phyloP scores from a whole-genome alignment of 2,113 vertebrate genomes.

The Leucosticte australis region DNA sequence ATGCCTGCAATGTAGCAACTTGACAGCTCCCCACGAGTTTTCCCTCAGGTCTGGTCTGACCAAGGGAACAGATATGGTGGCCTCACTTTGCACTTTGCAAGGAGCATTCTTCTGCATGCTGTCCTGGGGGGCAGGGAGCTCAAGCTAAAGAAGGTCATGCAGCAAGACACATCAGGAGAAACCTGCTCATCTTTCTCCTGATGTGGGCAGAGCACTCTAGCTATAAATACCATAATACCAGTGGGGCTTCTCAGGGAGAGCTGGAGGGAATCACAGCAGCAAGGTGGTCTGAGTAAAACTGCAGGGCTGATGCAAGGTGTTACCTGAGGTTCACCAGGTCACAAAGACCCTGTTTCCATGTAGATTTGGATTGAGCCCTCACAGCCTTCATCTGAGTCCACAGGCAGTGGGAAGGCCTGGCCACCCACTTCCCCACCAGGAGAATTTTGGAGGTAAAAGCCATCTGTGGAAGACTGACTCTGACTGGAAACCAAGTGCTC shows the following conservation, averaged over 20 bases:
- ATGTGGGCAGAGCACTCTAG: neutral
- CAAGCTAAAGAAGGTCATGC: neutral
- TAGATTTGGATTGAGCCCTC: accelerated
- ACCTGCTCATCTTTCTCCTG: neutral
- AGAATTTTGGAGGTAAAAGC: neutral
- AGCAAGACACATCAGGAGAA: neutral
- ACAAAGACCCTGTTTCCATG: accelerated
- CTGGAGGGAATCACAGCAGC: neutral
- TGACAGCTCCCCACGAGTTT: neutral
- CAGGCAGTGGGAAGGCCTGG: neutral
- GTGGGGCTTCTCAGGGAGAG: neutral
- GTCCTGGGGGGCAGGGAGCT: neutral
- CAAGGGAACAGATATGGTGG: neutral
- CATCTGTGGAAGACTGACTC: neutral
- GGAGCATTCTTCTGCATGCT: accelerated
- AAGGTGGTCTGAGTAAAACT: neutral
- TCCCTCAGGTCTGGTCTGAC: neutral
- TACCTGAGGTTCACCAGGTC: neutral
- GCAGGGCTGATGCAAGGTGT: too few relatives aligned
- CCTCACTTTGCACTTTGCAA: neutral
- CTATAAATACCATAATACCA: neutral
- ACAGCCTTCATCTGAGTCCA: neutral
- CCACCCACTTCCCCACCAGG: too few relatives aligned
- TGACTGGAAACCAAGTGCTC: neutral
- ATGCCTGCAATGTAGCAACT: neutral